Evolutionary conservation across 2,113 vertebrate species (phyloP).

Genomic region (Xyrauchen texanus): DNA sequence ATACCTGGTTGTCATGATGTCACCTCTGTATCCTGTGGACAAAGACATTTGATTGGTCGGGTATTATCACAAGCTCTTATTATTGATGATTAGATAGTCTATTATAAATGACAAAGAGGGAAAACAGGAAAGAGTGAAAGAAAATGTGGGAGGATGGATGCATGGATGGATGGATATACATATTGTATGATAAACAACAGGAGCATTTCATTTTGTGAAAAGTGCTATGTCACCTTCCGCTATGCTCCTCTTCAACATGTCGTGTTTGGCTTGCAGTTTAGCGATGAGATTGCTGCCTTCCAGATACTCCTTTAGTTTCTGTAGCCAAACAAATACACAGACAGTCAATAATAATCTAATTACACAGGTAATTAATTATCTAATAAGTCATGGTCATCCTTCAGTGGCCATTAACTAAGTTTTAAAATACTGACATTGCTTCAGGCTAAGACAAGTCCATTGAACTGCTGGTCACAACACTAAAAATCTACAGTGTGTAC

Average conservation of each 20-base stretch:
- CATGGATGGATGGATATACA: no score
- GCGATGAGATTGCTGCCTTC: slow-evolving; percentile 98
- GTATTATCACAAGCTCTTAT: no score
- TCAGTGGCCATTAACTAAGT: slow-evolving; percentile 18
- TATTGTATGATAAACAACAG: no score
- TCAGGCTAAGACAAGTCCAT: background rate
- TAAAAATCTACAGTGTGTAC: background rate
- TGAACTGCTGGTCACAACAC: background rate
- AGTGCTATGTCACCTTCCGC: slow-evolving; percentile 83
- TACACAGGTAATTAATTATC: slow-evolving; percentile 32
- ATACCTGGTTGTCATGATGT: slow-evolving; percentile 57
- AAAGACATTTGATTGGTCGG: background rate
- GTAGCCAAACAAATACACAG: slow-evolving; percentile 42
- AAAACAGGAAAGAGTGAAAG: no score
- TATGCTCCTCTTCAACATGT: slow-evolving; percentile 92
- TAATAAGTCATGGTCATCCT: slow-evolving; percentile 30
- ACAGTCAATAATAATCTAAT: slow-evolving; percentile 41
- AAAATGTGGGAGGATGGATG: no score
- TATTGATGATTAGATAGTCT: no score
- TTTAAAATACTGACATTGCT: slow-evolving; percentile 25
- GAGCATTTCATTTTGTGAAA: no score
- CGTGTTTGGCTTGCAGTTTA: slow-evolving; percentile 97
- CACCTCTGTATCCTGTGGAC: slow-evolving; percentile 51
- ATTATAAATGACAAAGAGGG: no score
- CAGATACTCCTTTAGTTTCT: slow-evolving; percentile 97